Evolutionary conservation across 53 echinoderm and acorn worm species (phyloP), one percentile per base, ranked within the genome.

Genomic region (Patiria pectinifera): DNA sequence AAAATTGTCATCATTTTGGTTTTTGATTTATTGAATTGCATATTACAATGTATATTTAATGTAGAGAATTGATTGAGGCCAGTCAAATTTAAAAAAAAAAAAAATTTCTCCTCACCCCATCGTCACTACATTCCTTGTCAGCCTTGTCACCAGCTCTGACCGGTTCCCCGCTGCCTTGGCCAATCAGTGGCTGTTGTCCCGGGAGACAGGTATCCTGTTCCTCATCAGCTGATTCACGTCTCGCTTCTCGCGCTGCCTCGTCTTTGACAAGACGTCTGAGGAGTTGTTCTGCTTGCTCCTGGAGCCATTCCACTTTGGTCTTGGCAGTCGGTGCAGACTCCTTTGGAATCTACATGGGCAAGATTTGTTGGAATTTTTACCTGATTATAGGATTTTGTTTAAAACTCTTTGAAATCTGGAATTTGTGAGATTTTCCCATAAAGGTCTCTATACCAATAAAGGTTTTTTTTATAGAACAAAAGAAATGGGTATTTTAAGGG

Each of bases 231-330:
- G 82, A 82, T n/a, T 24, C 11, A n/a, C 0, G n/a, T 23, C n/a
- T 21, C 45, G 5, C 13, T 35, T 84, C 84, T 44, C 11, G 14
- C 9, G 43, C 62, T 15, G 43, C 13, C 61, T 66, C 44, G 35
- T 23, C 69, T 25, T 35, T 81, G 3, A 45, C 16, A 47, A 45
- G 48, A 69, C n/a, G 46, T 22, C 45, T 13, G 3, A 89, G 45
- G 19, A 81, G 81, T 12, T 25, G 19, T 53, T 80, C 81, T 16
- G 90, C 69, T 44, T 90, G 90, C 80, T 90, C 61, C 76, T 91
- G 91, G 59, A 84, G 16, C 74, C 91, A 84, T 11, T 71, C 74
- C 71, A 75, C 45, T 71, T 83, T 75, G 10, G 81, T 91, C 47
- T 22, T 83, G n/a, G 58, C 47, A 3, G 35, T 6, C 15, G 47